Percentiles rank a stretch among this genome's conserved stretches.
Evolutionary conservation across 2,113 vertebrate genomes (phyloP).

Genomic region (Macroglossus sobrinus): DNA sequence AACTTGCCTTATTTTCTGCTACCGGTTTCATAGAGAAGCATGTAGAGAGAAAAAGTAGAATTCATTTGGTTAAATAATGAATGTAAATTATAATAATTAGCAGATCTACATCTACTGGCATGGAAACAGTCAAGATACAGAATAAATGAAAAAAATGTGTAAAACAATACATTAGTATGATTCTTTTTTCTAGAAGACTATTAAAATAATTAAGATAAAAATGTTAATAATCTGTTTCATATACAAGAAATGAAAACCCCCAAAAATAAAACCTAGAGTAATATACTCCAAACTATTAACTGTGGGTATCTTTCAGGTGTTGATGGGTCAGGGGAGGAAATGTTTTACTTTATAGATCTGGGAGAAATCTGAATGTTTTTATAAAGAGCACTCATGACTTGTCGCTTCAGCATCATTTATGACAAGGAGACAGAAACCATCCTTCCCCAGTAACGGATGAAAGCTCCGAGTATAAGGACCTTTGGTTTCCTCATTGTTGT

Average conservation of each 20-base stretch:
- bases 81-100: neutral
- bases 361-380: neutral
- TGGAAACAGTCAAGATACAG: fast-evolving
- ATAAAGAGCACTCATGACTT: fast-evolving
- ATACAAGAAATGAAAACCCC: neutral
- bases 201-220: neutral
- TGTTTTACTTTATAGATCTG: fast-evolving
- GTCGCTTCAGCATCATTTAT: too few relatives aligned
- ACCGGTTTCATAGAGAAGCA: neutral
- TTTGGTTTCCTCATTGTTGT: neutral
- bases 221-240: neutral
- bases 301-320: neutral
- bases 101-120: neutral
- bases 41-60: neutral
- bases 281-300: fast-evolving
- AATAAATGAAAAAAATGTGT: neutral
- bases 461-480: fast-evolving
- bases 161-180: neutral
- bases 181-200: neutral
- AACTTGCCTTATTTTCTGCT: neutral
- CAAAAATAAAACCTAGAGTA: neutral
- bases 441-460: neutral
- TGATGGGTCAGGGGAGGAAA: fast-evolving
- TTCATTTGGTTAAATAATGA: neutral
- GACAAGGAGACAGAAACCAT: neutral